Evolutionary conservation across 2,888 invertebrate genomes (phyloP), one percentile per base, ranked within the genome.

Genomic region (Mayetiola destructor): DNA sequence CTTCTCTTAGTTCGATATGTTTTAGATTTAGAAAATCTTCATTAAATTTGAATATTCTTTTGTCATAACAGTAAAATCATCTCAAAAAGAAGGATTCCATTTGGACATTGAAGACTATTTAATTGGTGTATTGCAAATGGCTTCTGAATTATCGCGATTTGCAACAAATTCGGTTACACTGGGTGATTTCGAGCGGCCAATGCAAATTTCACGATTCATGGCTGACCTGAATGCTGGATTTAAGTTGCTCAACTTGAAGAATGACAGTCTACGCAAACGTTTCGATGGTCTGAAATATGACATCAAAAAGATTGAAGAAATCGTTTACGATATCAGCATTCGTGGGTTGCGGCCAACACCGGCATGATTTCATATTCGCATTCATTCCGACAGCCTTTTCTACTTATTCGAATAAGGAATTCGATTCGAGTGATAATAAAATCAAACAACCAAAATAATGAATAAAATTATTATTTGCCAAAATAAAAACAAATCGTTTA

Each of bases 231-330:
- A 90, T 68, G 85, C 89, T 3, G 94, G 92, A 0, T 95, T 93
- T 68, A 82, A 91, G 66, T 73, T 93, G 58, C 70, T 95, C 14
- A 94, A 92, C 68, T 75, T 94, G 55, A 94, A 94, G 71, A 95
- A 94, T 70, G 93, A 93, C 67, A 79, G 81, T 6, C 73, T 94
- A 3, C 77, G 93, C 56, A 92, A 91, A 67, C 77, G 87, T 14
- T 93, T 86, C 64, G 93, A 94, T 73, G 84, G 81, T 0, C 74
- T 94, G 2, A 88, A 93, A 62, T 94, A 94, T 66, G 92, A 93
- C 66, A 84, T 93, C 21, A 93, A 93, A 71, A 94, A 93, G 70
- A 88, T 93, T 16, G 94, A 94, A 67, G 90, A 91, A 69, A 86
- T 92, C 0, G 89, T 88, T 1, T 91, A 91, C 65, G 91, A 92